These are phyloP conservation scores for Nanorana parkeri DNA, from an alignment of 2,113 vertebrate species.

Conservation along the genomic window DNA sequence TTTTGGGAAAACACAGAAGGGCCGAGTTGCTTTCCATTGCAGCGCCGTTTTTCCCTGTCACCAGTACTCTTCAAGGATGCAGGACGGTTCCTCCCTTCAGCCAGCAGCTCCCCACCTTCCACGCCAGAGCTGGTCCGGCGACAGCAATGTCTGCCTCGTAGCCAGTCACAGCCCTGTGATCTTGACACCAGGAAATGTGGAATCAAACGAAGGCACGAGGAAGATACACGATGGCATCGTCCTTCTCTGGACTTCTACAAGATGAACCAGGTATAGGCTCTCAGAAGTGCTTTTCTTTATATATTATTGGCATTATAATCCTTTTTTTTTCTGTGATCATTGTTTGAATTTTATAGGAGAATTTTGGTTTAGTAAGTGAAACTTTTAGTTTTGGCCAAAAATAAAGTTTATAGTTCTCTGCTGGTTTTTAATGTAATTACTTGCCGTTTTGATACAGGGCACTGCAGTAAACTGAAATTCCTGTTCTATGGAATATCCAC, in stretches of 20 bases:
- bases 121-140: conserved; percentile 68
- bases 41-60: conserved; percentile 85
- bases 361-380: too few relatives aligned
- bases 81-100: conserved; percentile 75
- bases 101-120: conserved; percentile 79
- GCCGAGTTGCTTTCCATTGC: conserved; percentile 71
- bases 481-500: too few relatives aligned
- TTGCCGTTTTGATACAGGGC: too few relatives aligned
- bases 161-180: conserved; percentile 88
- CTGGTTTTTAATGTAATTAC: too few relatives aligned
- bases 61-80: conserved; percentile 83
- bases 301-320: neutral
- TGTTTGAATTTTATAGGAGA: too few relatives aligned
- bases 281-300: too few relatives aligned
- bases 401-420: too few relatives aligned
- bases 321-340: neutral
- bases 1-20: conserved; percentile 74
- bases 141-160: conserved; percentile 76
- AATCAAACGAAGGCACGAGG: conserved; percentile 82
- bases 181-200: conserved; percentile 80
- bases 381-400: too few relatives aligned
- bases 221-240: conserved; percentile 74
- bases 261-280: conserved; percentile 77
- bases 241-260: conserved; percentile 81
- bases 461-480: too few relatives aligned